Evolutionary conservation across 53 echinoderm and acorn worm species (phyloP).

Genomic region (Holothuria scabra): DNA sequence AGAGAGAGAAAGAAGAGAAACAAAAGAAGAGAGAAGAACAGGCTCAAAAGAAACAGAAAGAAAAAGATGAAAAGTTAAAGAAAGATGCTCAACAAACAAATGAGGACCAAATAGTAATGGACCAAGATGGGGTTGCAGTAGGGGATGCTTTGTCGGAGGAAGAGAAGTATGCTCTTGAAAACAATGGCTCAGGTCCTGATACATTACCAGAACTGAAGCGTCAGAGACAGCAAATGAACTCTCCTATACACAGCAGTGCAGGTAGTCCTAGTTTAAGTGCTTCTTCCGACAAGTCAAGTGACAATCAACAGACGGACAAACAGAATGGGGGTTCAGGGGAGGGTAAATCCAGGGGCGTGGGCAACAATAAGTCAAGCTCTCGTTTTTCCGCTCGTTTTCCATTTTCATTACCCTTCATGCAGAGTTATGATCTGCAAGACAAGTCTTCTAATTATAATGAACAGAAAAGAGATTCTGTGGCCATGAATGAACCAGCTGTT

Average conservation of each 20-base stretch:
- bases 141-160: neutral
- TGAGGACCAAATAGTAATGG: constrained; percentile 29
- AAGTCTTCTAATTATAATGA: neutral
- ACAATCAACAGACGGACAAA: constrained; percentile 9
- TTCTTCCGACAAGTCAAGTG: constrained; percentile 12
- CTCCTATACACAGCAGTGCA: constrained; percentile 38
- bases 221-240: constrained; percentile 47
- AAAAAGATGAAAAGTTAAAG: constrained; percentile 46
- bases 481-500: neutral
- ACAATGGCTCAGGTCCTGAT: constrained; percentile 57
- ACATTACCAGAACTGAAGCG: constrained; percentile 86
- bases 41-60: constrained; percentile 52
- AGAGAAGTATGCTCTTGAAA: neutral
- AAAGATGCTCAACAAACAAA: constrained; percentile 50
- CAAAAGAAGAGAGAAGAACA: constrained; percentile 53
- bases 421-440: constrained; percentile 36
- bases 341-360: neutral
- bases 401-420: constrained; percentile 39
- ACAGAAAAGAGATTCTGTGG: constrained; percentile 34
- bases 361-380: constrained; percentile 24
- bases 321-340: constrained; percentile 26
- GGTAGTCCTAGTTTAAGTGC: constrained; percentile 37
- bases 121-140: neutral
- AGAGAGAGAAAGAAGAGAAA: constrained; percentile 58
- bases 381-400: constrained; percentile 26